Conservation (phyloP, 2,888 invertebrate genomes). For the Unio delphinus region DNA sequence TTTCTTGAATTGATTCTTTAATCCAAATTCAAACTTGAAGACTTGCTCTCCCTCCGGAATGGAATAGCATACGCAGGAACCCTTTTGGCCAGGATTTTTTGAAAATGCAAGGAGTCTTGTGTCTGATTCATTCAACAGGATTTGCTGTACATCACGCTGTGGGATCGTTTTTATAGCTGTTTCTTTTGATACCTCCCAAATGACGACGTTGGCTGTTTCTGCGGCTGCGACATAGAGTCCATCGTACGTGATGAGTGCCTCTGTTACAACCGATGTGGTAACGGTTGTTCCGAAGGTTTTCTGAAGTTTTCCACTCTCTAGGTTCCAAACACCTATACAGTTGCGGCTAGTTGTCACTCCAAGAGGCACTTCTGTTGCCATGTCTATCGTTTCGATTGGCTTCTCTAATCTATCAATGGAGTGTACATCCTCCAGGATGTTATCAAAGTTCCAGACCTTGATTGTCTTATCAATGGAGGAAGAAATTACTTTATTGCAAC, state of each 20-base stretch:
- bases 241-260: slow-evolving; percentile 88
- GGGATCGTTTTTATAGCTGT: slow-evolving; percentile 87
- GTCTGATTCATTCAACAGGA: slow-evolving; percentile 83
- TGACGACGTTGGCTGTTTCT: slow-evolving; percentile 90
- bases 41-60: slow-evolving; percentile 81
- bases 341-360: slow-evolving; percentile 94
- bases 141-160: slow-evolving; percentile 84
- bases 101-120: slow-evolving; percentile 84
- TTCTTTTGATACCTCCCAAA: slow-evolving; percentile 86
- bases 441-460: slow-evolving; percentile 99
- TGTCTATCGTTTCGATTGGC: slow-evolving; percentile 88
- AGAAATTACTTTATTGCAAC: slow-evolving; percentile 82
- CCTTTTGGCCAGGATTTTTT: slow-evolving; percentile 60
- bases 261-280: slow-evolving; percentile 93
- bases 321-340: slow-evolving; percentile 96
- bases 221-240: slow-evolving; percentile 89
- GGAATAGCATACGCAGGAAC: slow-evolving; percentile 55
- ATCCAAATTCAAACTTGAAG: slow-evolving; percentile 87
- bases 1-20: slow-evolving; percentile 80
- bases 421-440: slow-evolving; percentile 94
- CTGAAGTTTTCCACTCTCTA: slow-evolving; percentile 86
- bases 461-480: slow-evolving; percentile 98
- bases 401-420: slow-evolving; percentile 88
- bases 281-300: slow-evolving; percentile 92
- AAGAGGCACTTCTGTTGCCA: slow-evolving; percentile 80